Conservation (phyloP, 1,140 invertebrate species). For the Drosophila trapezifrons region DNA sequence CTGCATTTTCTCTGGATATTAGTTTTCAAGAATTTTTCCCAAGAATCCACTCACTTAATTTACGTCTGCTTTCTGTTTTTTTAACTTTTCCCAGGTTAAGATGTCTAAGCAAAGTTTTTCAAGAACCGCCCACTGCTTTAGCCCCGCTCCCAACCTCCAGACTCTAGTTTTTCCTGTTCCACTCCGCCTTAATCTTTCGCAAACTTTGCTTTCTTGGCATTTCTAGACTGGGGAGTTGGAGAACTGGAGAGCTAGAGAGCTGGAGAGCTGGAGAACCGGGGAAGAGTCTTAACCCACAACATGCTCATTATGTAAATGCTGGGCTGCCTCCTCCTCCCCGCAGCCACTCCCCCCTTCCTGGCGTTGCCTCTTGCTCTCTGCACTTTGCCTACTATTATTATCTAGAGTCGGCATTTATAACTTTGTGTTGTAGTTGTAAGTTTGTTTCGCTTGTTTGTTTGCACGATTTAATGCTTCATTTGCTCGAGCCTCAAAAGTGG, state of each 20-base stretch:
- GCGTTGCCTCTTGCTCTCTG: not conserved
- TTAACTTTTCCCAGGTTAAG: slow-evolving; percentile 27
- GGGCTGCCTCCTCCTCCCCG: not conserved
- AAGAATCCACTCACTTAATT: slow-evolving; percentile 39
- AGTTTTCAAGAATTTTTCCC: slow-evolving; percentile 23
- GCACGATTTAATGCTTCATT: slow-evolving; percentile 66
- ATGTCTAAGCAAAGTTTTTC: slow-evolving; percentile 38
- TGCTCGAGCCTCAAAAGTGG: slow-evolving; percentile 45
- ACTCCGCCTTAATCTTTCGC: slow-evolving; percentile 23
- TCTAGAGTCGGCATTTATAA: slow-evolving; percentile 58
- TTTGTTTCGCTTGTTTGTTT: slow-evolving; percentile 56
- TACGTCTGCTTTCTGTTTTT: slow-evolving; percentile 15
- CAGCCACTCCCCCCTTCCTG: slow-evolving; percentile 4
- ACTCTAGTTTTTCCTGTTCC: not conserved
- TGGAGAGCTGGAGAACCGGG: not conserved
- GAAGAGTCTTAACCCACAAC: slow-evolving; percentile 48
- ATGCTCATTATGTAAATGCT: slow-evolving; percentile 64
- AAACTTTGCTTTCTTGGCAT: slow-evolving; percentile 46
- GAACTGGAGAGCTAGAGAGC: not conserved
- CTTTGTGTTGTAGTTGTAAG: slow-evolving; percentile 44
- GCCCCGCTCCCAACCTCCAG: not conserved
- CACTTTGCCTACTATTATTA: slow-evolving; percentile 45
- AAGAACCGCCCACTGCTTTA: slow-evolving; percentile 33
- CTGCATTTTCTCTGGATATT: slow-evolving; percentile 17
- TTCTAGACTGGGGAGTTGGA: slow-evolving; percentile 13